These are phyloP conservation scores for Phortica magna DNA, from an alignment of 2,888 invertebrate species.

Conservation along the genomic window DNA sequence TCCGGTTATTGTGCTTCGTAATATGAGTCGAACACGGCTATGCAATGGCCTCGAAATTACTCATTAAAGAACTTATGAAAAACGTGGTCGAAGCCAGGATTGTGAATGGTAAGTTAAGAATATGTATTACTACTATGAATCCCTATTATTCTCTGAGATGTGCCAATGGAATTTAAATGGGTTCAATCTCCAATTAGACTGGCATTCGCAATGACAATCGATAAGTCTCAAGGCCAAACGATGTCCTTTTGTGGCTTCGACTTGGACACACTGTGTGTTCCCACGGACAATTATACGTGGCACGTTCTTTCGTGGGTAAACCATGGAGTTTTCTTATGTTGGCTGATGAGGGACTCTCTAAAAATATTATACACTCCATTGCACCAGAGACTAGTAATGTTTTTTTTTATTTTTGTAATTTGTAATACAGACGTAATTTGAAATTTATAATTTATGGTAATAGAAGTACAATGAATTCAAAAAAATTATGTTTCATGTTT, in stretches of 20 bases:
- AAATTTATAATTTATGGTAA: too few species aligned
- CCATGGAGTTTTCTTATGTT: too few species aligned
- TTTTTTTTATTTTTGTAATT: too few species aligned
- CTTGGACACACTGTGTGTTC: constrained; percentile 50
- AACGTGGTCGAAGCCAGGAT: constrained; percentile 59
- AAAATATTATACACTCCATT: too few species aligned
- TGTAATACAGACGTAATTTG: too few species aligned
- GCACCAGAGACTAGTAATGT: too few species aligned
- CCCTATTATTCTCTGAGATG: not conserved
- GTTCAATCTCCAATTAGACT: constrained; percentile 44
- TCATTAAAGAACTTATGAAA: constrained; percentile 60
- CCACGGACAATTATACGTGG: constrained; percentile 24
- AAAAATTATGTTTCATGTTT: too few species aligned
- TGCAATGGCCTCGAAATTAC: constrained; percentile 58
- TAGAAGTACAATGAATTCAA: too few species aligned
- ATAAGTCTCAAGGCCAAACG: constrained; percentile 70
- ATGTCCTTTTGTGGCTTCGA: constrained; percentile 56
- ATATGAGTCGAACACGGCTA: constrained; percentile 40
- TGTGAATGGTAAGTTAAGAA: too few species aligned
- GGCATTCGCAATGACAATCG: constrained; percentile 66
- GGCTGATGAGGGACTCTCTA: too few species aligned
- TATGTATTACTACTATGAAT: too few species aligned
- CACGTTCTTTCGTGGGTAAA: too few species aligned
- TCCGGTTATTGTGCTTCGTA: constrained; percentile 39
- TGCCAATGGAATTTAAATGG: constrained; percentile 13